Base-by-base conservation (phyloP, 2,888 invertebrate species). In the Amphipyra berbera region DNA sequence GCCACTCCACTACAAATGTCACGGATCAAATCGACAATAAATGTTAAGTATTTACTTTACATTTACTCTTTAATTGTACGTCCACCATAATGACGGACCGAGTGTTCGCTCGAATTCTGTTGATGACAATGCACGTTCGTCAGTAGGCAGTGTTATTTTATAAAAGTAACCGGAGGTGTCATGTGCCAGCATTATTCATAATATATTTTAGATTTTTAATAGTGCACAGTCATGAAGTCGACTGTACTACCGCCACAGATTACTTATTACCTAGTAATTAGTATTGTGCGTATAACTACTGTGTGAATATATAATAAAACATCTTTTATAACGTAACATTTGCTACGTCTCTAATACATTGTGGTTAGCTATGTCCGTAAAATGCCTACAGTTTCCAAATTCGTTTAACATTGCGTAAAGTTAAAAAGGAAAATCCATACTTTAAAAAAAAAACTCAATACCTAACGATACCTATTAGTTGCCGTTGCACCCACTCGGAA, bases 21-120 rank as follows among this genome's bases (percentile, higher is more conserved):
- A 90, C 82, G 88, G 89, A 91, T 92, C 88, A 89, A 92, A 90
- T 90, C 85, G 89, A 89, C 92, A 90, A 89, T 90, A 90, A 88
- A 88, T 85, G 84, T 89, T 83, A 83, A 92, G 92, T 94, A 92
- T 94, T 94, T 94, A 92, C 90, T 92, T 93, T 90, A 89, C 85
- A 92, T 92, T 92, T 91, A 92, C 90, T 88, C 88, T 87, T 90
- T 90, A 91, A 93, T 92, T 90, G 90, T 90, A 82, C 78, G 84
- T 82, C 79, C 82, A 82, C 79, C 82, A 82, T 85, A 84, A 85
- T 84, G 88, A 87, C 81, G 81, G 82, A 57, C 73, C 81, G 82
- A 81, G 83, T 82, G 87, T 81, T 82, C 86, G 87, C 84, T 89
- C 85, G 88, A 86, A 88, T 88, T 87, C 87, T 78, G 81, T 85